Evolutionary conservation across 2,888 invertebrate species (phyloP).

Genomic region (Metallyticus violacea): DNA sequence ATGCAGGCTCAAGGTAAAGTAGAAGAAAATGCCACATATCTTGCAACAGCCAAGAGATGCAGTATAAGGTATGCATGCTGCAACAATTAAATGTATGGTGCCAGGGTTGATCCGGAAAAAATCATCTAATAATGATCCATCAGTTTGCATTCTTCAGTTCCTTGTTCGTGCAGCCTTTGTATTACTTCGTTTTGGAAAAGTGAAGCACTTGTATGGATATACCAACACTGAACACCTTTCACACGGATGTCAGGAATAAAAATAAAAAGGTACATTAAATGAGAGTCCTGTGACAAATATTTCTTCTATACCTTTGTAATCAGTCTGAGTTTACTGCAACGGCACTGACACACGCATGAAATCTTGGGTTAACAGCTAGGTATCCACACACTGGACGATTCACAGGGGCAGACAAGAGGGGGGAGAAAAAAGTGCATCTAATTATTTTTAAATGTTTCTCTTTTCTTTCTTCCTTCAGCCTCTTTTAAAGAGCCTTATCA

Average conservation of each 20-base stretch:
- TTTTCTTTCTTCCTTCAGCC: not conserved
- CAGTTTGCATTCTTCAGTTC: not conserved
- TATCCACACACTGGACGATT: not conserved
- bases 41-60: too few species aligned
- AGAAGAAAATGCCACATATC: not conserved
- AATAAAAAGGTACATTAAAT: not conserved
- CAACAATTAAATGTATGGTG: not conserved
- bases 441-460: not conserved
- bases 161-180: not conserved
- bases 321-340: not conserved
- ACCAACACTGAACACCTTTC: not conserved
- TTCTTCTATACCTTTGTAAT: not conserved
- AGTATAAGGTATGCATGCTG: not conserved
- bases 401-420: not conserved
- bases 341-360: conserved; percentile 8
- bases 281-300: not conserved
- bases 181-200: not conserved
- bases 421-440: not conserved
- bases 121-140: not conserved
- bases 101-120: not conserved
- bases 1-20: not conserved
- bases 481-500: not conserved
- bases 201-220: not conserved
- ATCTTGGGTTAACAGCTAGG: not conserved
- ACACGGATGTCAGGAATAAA: not conserved